Base-by-base conservation (phyloP, 2,113 vertebrate species). In the Eonycteris spelaea region DNA sequence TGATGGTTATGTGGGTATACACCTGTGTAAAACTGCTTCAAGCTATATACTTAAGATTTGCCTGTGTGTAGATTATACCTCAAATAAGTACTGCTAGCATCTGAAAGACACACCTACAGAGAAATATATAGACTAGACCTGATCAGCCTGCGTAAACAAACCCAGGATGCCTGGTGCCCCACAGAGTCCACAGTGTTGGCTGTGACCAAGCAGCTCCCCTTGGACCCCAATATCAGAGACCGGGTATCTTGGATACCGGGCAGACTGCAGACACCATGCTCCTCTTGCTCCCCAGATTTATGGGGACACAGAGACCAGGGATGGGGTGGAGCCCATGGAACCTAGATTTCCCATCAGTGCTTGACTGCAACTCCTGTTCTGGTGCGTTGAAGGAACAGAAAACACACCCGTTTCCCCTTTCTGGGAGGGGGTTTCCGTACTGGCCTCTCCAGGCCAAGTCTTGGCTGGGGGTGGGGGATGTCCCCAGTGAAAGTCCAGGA, bases 371-470 rank as follows among this genome's bases (percentile, higher is more conserved):
- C 74, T 89, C 82, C 35, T 28, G 40, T 61, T 65, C 94, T 63
- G 61, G 77, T 77, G 77, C 93, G 61, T 16, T 51, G 88, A 86
- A 88, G 93, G 86, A 94, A 95, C 95, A 97, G 92, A 97, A 96
- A 95, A 95, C 45, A 77, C 30, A 35, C 35, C 9, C 45, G 10
- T 90, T 97, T 97, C 95, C 92, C 95, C 63, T 96, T 94, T 95
- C 85, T 86, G 91, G 68, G 91, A 92, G 95, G 92, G 51, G 73
- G 80, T 96, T 97, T 97, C 94, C 83, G 7, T 51, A 13, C 68
- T 18, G 12, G 79, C 53, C 84, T 93, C 75, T 61, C 61, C 74
- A 16, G 11, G 75, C 10, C 12, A 1, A 21, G 74, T 86, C 83
- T 86, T 43, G 92, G 43, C 68, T 55, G 79, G 84, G 75, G 53